These are phyloP conservation scores for Leptinotarsa lineolata DNA, from an alignment of 1,140 invertebrate species.

Conservation along the genomic window DNA sequence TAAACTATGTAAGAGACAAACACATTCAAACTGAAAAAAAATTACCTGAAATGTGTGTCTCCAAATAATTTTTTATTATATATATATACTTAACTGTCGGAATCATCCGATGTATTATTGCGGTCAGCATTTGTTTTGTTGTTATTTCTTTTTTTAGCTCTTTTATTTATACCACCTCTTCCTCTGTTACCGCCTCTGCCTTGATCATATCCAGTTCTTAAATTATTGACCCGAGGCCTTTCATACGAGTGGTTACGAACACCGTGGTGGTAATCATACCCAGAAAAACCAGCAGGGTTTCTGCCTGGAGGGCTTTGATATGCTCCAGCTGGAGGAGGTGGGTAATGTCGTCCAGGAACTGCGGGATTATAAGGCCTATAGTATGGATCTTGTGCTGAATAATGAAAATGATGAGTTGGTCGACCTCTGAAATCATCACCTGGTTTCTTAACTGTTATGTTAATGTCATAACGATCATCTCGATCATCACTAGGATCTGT, in stretches of 20 bases:
- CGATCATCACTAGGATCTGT: not conserved
- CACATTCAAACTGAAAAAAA: too few relatives aligned
- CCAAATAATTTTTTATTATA: too few relatives aligned
- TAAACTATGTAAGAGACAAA: too few relatives aligned
- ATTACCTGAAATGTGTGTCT: too few relatives aligned
- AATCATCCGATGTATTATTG: not conserved
- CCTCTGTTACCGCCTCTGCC: not conserved
- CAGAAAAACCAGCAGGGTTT: not conserved
- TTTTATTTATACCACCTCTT: not conserved
- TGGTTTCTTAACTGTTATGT: conserved; percentile 13
- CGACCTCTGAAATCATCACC: not conserved
- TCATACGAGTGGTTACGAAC: not conserved
- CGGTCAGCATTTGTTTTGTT: not conserved
- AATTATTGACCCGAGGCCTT: not conserved
- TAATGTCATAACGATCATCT: conserved; percentile 14
- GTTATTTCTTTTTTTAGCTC: not conserved
- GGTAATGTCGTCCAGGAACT: not conserved
- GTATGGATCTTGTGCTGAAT: not conserved
- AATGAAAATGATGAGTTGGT: not conserved
- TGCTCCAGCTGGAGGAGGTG: not conserved
- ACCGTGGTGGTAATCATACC: not conserved
- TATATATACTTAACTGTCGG: not conserved
- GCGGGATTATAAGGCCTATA: not conserved
- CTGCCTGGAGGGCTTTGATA: not conserved
- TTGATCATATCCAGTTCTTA: not conserved